A percentile compares a stretch with the other conserved stretches of the same genome.
phyloP scores from a whole-genome alignment of 2,797 vertebrate species.

The Labroides dimidiatus region DNA sequence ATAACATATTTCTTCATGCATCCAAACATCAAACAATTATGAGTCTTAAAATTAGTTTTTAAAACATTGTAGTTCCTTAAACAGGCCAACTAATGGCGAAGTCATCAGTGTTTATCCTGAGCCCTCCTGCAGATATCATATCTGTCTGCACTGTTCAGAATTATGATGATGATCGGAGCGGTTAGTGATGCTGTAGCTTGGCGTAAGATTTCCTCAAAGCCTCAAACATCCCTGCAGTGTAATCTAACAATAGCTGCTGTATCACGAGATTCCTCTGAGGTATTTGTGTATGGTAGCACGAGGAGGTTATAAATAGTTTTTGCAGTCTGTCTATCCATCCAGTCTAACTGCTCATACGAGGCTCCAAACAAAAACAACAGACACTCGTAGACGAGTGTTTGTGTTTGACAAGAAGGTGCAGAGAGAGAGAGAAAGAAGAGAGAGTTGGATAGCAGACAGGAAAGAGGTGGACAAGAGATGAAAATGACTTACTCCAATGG shows the following conservation, averaged over 20 bases:
- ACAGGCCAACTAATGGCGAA: background rate
- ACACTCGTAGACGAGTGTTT: background rate
- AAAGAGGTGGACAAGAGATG: background rate
- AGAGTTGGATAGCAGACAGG: background rate
- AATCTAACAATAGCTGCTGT: slow-evolving; percentile 62
- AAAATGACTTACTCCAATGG: too few species aligned
- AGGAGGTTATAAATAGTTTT: slow-evolving; percentile 65
- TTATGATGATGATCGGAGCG: background rate
- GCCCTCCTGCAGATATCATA: background rate
- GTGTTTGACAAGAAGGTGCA: slow-evolving; percentile 3
- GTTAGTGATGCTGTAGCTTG: slow-evolving; percentile 1
- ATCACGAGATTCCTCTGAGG: slow-evolving; percentile 56
- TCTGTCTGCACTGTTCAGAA: background rate
- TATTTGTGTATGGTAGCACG: slow-evolving; percentile 50
- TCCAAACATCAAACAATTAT: background rate
- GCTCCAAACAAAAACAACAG: slow-evolving; percentile 9
- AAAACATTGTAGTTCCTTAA: slow-evolving; percentile 4
- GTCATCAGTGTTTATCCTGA: slow-evolving; percentile 15
- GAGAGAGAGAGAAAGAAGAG: background rate
- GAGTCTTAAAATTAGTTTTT: slow-evolving; percentile 7
- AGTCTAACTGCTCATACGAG: slow-evolving; percentile 14
- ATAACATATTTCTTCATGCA: background rate
- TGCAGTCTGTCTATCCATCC: slow-evolving; percentile 23
- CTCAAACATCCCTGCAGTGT: slow-evolving; percentile 43
- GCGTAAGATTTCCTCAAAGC: slow-evolving; percentile 33